A percentile compares a stretch with the other conserved stretches of the same genome.
These are phyloP conservation scores for Serrognathus titanus DNA, from an alignment of 2,888 invertebrate genomes.

Conservation along the genomic window DNA sequence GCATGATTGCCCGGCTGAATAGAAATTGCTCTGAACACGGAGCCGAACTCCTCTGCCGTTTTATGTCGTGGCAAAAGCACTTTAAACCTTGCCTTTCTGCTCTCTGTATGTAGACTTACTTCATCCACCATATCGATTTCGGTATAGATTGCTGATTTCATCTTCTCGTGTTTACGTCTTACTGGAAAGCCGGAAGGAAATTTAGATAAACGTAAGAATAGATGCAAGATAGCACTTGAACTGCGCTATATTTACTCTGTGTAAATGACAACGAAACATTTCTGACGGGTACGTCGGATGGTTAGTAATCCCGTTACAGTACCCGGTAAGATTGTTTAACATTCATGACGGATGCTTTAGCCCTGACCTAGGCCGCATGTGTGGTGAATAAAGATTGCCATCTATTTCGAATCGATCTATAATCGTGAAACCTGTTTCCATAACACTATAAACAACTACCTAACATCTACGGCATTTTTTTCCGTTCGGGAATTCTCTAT, in stretches of 20 bases:
- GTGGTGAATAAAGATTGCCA: slow-evolving; percentile 34
- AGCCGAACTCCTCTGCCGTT: slow-evolving; percentile 26
- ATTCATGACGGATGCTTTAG: slow-evolving; percentile 36
- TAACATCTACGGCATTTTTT: not conserved
- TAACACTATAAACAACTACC: slow-evolving; percentile 26
- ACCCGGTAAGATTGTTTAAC: slow-evolving; percentile 31
- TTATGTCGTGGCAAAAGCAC: slow-evolving; percentile 29
- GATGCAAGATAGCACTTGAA: slow-evolving; percentile 7
- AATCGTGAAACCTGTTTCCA: slow-evolving; percentile 22
- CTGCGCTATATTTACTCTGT: too few relatives aligned
- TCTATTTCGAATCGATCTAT: slow-evolving; percentile 21
- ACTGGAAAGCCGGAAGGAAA: slow-evolving; percentile 16
- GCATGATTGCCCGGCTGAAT: slow-evolving; percentile 25
- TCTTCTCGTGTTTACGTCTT: slow-evolving; percentile 22
- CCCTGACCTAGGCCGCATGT: slow-evolving; percentile 38
- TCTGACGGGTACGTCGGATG: slow-evolving; percentile 8
- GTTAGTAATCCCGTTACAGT: slow-evolving; percentile 32
- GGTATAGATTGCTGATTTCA: slow-evolving; percentile 24
- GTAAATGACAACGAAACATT: not conserved
- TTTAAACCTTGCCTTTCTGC: slow-evolving; percentile 32
- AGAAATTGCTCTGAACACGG: slow-evolving; percentile 28
- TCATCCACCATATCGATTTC: slow-evolving; percentile 27
- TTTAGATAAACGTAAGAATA: slow-evolving; percentile 16
- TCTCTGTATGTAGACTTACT: slow-evolving; percentile 24
- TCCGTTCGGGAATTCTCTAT: not conserved